Base-by-base conservation (phyloP, 1,140 invertebrate species). In the Psix sp. region DNA sequence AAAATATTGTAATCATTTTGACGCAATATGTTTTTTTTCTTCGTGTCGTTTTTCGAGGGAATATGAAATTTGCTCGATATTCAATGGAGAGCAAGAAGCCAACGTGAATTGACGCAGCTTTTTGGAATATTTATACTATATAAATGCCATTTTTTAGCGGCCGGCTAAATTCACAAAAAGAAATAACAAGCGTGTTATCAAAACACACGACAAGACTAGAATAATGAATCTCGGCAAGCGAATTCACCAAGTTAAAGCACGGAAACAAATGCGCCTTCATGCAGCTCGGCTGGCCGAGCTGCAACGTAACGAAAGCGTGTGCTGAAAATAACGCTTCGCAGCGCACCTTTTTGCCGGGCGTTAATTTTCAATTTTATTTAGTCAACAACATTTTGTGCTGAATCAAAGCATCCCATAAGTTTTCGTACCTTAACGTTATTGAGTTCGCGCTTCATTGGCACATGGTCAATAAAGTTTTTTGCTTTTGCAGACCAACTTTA, bases 351-450 rank as follows among this genome's bases (percentile, higher is more conserved):
- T 35, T 11, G 11, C 5, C 45, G 21, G 10, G 4, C 36, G 24
- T 13, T 62, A 63, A 63, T 63, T 51, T 52, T 36, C 38, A 42
- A 36, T 43, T 51, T 63, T 52, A 65, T 65, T 38, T 54, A 36
- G 20, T 39, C 31, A 51, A 51, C 56, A 39, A 48, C 43, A 45
- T 52, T 63, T 43, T 52, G 29, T 38, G 49, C 48, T 54, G 60
- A 65, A 45, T 65, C 60, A 39, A 65, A 65, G 45, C 18, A 18
- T 5, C n/a, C 46, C 59, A 65, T 65, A 65, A 54, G 21, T 54
- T 18, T 33, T 29, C 57, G 21, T 46, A 43, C 33, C 17, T 29
- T 35, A 45, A 63, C 51, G 38, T 52, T 52, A 31, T 11, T 10
- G 33, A 2, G 3, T 24, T 24, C 33, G 33, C 13, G 10, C 33